Evolutionary conservation across 2,797 vertebrate genomes (phyloP).

Genomic region (Cetoscarus ocellatus): DNA sequence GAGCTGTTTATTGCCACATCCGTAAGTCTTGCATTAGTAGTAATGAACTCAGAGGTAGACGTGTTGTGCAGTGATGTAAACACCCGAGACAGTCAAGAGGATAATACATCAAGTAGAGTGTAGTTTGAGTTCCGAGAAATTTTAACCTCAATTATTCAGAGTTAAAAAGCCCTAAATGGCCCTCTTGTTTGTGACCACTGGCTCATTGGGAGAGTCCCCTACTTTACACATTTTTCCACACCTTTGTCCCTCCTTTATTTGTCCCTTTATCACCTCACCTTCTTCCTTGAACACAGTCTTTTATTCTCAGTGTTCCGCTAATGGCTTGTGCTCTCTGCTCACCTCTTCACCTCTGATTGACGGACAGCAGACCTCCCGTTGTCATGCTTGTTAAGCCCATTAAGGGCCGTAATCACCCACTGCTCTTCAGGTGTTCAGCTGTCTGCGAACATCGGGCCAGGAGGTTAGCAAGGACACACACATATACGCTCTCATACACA

Average conservation of each 20-base stretch:
- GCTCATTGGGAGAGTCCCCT: conserved; percentile 37
- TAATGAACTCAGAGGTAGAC: conserved; percentile 10
- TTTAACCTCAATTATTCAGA: conserved; percentile 22
- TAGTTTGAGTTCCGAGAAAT: neutral
- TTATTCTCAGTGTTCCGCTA: conserved; percentile 32
- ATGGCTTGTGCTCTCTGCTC: conserved; percentile 43
- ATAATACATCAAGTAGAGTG: neutral
- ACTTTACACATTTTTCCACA: conserved; percentile 22
- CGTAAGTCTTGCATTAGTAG: conserved; percentile 2
- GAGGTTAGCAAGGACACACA: conserved; percentile 34
- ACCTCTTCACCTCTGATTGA: conserved; percentile 67
- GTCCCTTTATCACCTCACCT: conserved; percentile 10
- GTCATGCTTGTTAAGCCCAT: conserved; percentile 77
- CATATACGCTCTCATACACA: neutral
- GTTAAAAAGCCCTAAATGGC: conserved; percentile 49
- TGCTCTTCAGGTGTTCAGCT: conserved; percentile 64
- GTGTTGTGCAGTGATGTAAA: conserved; percentile 37
- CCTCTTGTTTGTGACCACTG: conserved; percentile 33
- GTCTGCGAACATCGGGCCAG: conserved; percentile 26
- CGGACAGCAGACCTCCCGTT: conserved; percentile 69
- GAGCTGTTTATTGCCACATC: conserved; percentile 40
- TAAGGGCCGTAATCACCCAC: conserved; percentile 68
- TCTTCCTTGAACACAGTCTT: neutral
- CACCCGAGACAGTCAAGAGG: conserved; percentile 1
- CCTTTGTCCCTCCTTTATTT: neutral